Evolutionary conservation across 2,888 invertebrate species (phyloP).

Genomic region (Ptychoptera contaminata): DNA sequence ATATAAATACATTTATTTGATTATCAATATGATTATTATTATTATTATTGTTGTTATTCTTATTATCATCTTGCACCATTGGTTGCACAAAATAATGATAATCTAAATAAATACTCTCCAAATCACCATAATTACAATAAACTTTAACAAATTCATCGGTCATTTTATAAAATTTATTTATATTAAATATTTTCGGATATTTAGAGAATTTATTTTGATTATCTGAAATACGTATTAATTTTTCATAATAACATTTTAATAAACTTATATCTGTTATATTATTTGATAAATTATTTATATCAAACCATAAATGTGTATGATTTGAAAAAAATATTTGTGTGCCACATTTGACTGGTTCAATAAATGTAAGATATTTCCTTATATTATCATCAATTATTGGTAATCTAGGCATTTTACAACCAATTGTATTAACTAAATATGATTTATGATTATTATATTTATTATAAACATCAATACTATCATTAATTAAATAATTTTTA

Average conservation of each 20-base stretch:
- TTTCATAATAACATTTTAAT: slow-evolving; percentile 21
- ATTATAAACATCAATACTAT: too few species aligned
- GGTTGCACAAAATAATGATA: slow-evolving; percentile 48
- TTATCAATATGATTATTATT: slow-evolving; percentile 5
- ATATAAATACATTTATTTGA: slow-evolving; percentile 50
- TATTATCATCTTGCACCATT: slow-evolving; percentile 14
- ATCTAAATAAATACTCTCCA: slow-evolving; percentile 43
- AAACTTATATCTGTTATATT: slow-evolving; percentile 18
- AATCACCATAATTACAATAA: slow-evolving; percentile 35
- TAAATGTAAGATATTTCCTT: slow-evolving; percentile 21
- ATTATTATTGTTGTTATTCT: slow-evolving; percentile 10
- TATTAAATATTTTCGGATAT: too few species aligned
- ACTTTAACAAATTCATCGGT: slow-evolving; percentile 52
- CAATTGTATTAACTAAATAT: slow-evolving; percentile 27
- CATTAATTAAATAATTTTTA: not conserved
- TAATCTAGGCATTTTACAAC: slow-evolving; percentile 29
- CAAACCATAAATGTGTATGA: slow-evolving; percentile 17
- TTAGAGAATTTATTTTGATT: slow-evolving; percentile 15
- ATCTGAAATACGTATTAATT: slow-evolving; percentile 20
- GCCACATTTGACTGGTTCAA: slow-evolving; percentile 19
- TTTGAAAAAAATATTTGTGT: slow-evolving; percentile 19
- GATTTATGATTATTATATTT: slow-evolving; percentile 7
- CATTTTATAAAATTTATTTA: too few species aligned
- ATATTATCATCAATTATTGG: slow-evolving; percentile 23
- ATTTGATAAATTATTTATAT: slow-evolving; percentile 18